Percentiles rank a stretch among this genome's conserved stretches.
phyloP scores from a whole-genome alignment of 2,888 invertebrate species.

The Pammene fasciana region DNA sequence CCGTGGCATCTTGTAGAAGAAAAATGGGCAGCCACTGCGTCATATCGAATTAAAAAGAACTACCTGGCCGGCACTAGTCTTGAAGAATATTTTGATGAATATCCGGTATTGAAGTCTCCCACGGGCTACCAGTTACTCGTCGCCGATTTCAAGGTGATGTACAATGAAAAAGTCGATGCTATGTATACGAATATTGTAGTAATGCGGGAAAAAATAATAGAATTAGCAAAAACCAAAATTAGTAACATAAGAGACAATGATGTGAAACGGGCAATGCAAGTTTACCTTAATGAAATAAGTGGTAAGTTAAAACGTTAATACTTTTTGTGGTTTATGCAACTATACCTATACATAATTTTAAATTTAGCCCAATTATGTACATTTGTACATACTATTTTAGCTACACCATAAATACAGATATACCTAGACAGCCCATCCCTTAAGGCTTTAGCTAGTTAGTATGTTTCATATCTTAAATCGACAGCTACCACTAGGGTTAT shows the following conservation, averaged over 20 bases:
- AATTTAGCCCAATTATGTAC: too few species aligned
- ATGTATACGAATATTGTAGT: background rate
- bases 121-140: background rate
- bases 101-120: background rate
- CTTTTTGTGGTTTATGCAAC: too few species aligned
- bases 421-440: too few species aligned
- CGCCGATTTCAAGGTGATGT: background rate
- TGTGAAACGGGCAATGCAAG: background rate
- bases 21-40: background rate
- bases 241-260: background rate
- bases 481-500: too few species aligned
- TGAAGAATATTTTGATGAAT: background rate
- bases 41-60: background rate
- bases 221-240: background rate
- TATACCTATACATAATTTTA: too few species aligned
- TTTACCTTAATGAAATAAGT: background rate
- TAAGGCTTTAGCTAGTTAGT: too few species aligned
- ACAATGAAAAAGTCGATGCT: background rate
- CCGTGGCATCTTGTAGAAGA: slow-evolving; percentile 1
- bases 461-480: too few species aligned
- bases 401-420: too few species aligned
- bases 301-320: background rate
- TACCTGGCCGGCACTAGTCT: background rate
- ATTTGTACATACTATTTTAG: too few species aligned
- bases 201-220: background rate